A percentile compares a stretch with the other conserved stretches of the same genome.
Conservation (phyloP, 1,140 invertebrate genomes). For the Cydia pomonella region DNA sequence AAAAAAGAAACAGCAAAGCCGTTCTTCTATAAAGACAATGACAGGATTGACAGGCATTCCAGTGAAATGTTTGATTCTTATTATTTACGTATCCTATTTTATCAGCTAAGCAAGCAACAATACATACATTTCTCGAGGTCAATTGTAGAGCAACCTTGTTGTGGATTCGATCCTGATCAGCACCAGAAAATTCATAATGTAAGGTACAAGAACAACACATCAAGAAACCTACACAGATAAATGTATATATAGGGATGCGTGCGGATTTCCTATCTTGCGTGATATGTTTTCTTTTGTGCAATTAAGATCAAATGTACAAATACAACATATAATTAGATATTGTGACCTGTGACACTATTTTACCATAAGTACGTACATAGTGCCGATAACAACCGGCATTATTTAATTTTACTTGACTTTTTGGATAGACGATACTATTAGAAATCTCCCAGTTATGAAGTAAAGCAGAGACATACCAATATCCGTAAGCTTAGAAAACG, state of each 20-base stretch:
- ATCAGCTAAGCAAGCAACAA: neutral
- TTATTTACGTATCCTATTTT: neutral
- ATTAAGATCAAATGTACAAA: too few species aligned
- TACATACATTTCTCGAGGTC: conserved; percentile 13
- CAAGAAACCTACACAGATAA: neutral
- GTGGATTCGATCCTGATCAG: conserved; percentile 20
- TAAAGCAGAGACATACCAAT: conserved; percentile 69
- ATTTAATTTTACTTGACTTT: too few species aligned
- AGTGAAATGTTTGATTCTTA: neutral
- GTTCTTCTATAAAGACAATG: neutral
- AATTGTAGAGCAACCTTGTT: conserved; percentile 1
- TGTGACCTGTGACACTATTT: too few species aligned
- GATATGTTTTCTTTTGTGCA: too few species aligned
- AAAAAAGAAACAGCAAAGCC: neutral
- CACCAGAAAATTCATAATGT: conserved; percentile 28
- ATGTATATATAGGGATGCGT: neutral
- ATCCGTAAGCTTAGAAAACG: conserved; percentile 92
- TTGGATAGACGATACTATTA: too few species aligned
- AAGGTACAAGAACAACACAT: neutral
- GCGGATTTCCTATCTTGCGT: too few species aligned
- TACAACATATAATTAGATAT: too few species aligned
- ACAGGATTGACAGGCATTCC: too few species aligned
- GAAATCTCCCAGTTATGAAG: too few species aligned
- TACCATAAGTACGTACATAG: too few species aligned
- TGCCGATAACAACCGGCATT: too few species aligned